phyloP scores from a whole-genome alignment of 2,113 vertebrate species.

The Myotis brandtii region DNA sequence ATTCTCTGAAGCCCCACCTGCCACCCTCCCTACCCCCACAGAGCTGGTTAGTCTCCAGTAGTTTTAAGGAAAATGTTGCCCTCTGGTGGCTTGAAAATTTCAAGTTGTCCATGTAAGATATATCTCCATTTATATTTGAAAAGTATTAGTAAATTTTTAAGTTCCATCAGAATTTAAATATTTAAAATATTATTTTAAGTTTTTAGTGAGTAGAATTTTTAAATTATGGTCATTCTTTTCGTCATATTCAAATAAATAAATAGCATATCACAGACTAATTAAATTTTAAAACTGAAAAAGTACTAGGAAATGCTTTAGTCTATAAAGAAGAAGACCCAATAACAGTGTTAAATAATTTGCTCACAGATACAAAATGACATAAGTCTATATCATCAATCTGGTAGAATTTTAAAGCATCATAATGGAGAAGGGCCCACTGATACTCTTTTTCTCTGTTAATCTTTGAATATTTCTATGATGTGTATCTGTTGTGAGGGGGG shows the following conservation, averaged over 20 bases:
- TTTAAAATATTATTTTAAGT: background rate
- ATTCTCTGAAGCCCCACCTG: background rate
- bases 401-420: background rate
- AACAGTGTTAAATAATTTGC: background rate
- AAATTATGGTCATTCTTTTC: background rate
- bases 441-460: background rate
- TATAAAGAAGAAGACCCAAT: background rate
- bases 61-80: constrained; percentile 63
- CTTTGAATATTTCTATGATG: background rate
- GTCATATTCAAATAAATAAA: background rate
- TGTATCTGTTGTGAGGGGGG: background rate
- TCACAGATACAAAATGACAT: background rate
- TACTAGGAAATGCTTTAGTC: background rate
- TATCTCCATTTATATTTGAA: background rate
- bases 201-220: background rate
- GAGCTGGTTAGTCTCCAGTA: background rate
- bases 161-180: constrained; percentile 19
- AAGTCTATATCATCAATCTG: background rate
- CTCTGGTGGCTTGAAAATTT: constrained; percentile 66
- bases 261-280: background rate
- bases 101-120: background rate
- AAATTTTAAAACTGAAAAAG: background rate
- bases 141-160: background rate
- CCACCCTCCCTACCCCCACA: background rate
- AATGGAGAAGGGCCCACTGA: background rate